Base-by-base conservation (phyloP, 2,797 vertebrate species). In the Hipposideros larvatus region DNA sequence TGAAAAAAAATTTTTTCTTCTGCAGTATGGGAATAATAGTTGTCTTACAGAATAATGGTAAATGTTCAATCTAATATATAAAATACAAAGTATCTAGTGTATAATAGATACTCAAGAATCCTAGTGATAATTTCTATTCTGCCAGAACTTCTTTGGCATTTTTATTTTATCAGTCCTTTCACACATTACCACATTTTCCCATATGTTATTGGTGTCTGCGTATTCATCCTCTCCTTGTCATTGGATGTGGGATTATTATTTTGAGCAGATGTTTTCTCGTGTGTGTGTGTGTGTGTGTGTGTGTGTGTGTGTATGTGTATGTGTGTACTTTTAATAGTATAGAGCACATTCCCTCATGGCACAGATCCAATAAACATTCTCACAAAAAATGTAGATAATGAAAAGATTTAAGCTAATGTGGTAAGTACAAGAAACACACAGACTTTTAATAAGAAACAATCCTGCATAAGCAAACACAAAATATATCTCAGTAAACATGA, bases 41-140 rank as follows among this genome's bases (percentile, higher is more conserved):
- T 92, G 18, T 75, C 77, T 96, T 74, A 85, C 6, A 80, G 28
- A 75, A 37, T 70, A 93, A 80, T 43, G 70, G n/a, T 70, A 80
- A 87, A 83, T 68, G 28, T 68, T 75, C 78, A 91, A 68, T 4
- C 21, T 74, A 55, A 37, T n/a, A 16, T 22, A 43, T 75, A 79
- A 87, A 65, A n/a, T 88, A n/a, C 46, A 66, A 90, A 96, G 19
- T 74, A 80, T 41, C 57, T 91, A 68, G 24, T 21, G 2, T 66
- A 53, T 78, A 65, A 46, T 46, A 79, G 16, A n/a, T 59, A 22
- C 48, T 93, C 15, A 59, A 43, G 15, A 91, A 88, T 71, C 15
- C 70, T 57, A 83, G 71, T 88, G 24, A 77, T 59, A 61, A 87
- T 90, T 79, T 92, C 37, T 41, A 16, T 48, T 87, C 59, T 94